These are phyloP conservation scores for Syngnathus floridae DNA, from an alignment of 2,113 vertebrate genomes.

Conservation along the genomic window DNA sequence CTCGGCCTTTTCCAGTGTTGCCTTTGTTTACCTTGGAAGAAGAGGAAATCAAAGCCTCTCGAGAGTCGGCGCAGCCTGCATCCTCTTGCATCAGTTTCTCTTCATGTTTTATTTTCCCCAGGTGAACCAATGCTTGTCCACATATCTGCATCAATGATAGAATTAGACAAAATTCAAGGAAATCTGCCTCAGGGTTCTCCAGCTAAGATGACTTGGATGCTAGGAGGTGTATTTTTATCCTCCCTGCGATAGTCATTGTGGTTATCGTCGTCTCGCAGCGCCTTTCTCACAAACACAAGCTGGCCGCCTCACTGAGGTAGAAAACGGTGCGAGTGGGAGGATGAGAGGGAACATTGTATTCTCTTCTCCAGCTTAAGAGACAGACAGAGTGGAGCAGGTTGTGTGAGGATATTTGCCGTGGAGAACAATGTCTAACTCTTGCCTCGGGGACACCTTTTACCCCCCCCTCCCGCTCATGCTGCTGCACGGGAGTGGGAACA, in stretches of 20 bases:
- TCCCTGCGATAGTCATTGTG: conserved; percentile 41
- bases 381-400: conserved; percentile 58
- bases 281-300: conserved; percentile 31
- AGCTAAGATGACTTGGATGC: conserved; percentile 32
- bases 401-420: conserved; percentile 58
- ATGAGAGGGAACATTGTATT: conserved; percentile 66
- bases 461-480: conserved; percentile 20
- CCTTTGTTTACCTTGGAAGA: conserved; percentile 2
- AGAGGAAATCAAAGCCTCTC: not conserved
- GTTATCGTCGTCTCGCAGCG: conserved; percentile 31
- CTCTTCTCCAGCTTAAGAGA: conserved; percentile 50
- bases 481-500: conserved; percentile 29
- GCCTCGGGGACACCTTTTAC: conserved; percentile 50
- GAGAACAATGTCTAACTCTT: conserved; percentile 49
- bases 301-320: conserved; percentile 49
- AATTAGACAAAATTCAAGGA: conserved; percentile 22
- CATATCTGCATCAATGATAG: not conserved
- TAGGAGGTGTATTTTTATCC: conserved; percentile 52
- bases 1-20: not conserved
- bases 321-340: conserved; percentile 61
- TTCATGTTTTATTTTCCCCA: not conserved
- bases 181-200: conserved; percentile 31
- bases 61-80: not conserved
- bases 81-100: not conserved
- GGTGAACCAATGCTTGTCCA: not conserved